Evolutionary conservation across 2,113 vertebrate species (phyloP), one percentile per base, ranked within the genome.

Genomic region (Rhadina sibilatrix): DNA sequence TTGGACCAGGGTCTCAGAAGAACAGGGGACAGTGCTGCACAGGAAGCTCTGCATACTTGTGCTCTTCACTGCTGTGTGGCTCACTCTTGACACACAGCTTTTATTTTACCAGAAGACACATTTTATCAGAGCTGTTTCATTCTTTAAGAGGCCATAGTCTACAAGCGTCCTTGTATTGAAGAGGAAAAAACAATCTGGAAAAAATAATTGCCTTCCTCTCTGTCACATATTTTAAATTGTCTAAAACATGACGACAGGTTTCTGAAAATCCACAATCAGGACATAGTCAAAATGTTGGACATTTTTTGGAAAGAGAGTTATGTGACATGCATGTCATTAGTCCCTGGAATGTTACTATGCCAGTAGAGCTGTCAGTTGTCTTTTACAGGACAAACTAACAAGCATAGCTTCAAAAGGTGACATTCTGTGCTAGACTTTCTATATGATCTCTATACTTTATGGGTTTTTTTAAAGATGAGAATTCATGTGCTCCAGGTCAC

Each of bases 41-140:
- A 1, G n/a, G n/a, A 56, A 87, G 7, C 3, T 68, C 27, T 78
- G 31, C 33, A 44, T 0, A 0, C 3, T 28, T 40, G 2, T 40
- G 23, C 15, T 87, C 7, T 57, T 30, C 18, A 52, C 16, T 0
- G 0, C 23, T 47, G 1, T 21, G n/a, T 35, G 56, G 6, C 27
- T 87, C 15, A 44, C 25, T 31, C 11, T 76, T 37, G 24, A 17
- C 15, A 15, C 22, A 40, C 2, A 46, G 9, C 5, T 68, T 85
- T 71, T 63, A 42, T 83, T 83, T 83, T 46, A 65, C 18, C n/a
- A 66, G 24, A 25, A 79, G 6, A 79, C 12, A 15, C 7, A 60
- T 80, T 64, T 69, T 77, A 59, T 37, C 24, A 70, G 22, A 53
- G 6, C 47, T 57, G 22, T 8, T 88, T 81, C 22, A 37, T 37